These are phyloP conservation scores for Ptycholaimellus sp. DNA, from an alignment of 2,888 invertebrate species.

Conservation along the genomic window DNA sequence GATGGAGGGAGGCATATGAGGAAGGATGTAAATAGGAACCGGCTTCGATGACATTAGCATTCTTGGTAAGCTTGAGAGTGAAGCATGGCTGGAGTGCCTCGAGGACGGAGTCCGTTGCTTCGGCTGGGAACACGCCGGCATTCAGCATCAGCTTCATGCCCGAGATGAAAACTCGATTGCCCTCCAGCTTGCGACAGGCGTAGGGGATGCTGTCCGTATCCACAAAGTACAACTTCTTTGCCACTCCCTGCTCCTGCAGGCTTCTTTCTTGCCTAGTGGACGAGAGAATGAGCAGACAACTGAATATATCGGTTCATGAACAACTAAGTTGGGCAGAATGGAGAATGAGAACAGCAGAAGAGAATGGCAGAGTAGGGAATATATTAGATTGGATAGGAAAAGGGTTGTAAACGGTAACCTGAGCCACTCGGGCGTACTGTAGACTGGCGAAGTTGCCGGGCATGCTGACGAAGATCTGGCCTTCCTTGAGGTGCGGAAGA, in stretches of 20 bases:
- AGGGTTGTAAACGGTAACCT: neutral
- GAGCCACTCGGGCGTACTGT: conserved; percentile 1
- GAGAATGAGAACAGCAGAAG: neutral
- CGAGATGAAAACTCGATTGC: conserved; percentile 3
- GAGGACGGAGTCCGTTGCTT: conserved; percentile 2
- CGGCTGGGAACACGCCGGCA: conserved; percentile 3
- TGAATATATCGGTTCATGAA: too few relatives aligned
- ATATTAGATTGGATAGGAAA: neutral
- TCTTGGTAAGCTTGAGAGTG: neutral
- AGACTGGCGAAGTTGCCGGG: conserved; percentile 4
- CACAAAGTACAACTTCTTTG: conserved; percentile 2
- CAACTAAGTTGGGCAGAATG: neutral
- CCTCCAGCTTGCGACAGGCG: conserved; percentile 4
- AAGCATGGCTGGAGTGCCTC: conserved; percentile 2
- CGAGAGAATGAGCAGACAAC: too few relatives aligned
- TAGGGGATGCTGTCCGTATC: conserved; percentile 6
- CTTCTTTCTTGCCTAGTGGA: too few relatives aligned
- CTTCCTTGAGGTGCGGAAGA: conserved; percentile 3
- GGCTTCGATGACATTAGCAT: conserved; percentile 3
- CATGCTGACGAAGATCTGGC: conserved; percentile 3
- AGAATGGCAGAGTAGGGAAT: neutral
- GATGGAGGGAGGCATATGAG: too few relatives aligned
- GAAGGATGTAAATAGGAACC: too few relatives aligned
- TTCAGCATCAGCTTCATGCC: conserved; percentile 5
- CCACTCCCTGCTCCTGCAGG: neutral